Base-by-base conservation (phyloP, 2,888 invertebrate genomes). In the Acronicta leporina region DNA sequence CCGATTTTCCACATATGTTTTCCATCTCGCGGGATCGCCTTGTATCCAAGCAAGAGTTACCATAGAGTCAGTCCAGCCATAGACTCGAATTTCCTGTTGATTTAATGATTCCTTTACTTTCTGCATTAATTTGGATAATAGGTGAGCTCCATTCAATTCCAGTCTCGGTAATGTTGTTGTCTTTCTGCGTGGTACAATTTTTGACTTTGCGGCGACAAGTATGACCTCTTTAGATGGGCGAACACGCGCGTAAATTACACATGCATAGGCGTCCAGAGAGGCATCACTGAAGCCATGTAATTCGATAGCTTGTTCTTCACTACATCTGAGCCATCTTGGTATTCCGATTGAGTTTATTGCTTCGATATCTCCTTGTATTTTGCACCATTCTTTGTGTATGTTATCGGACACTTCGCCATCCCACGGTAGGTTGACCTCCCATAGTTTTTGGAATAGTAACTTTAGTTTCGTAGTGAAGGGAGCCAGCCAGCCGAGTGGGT, bases 241-340 rank as follows among this genome's bases (percentile, higher is more conserved):
- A n/a, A 50, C 9, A 0, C 50, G 43, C 44, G 44, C 49, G 30
- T 57, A 61, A 0, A 54, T 43, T 5, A 57, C 54, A 3, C 53
- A 42, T 0, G 51, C 46, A 10, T 58, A 58, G 8, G 52, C 51
- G 9, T 59, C 52, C 3, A 25, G n/a, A 0, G 59, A 60, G 2
- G 49, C 49, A 11, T 69, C 66, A 42, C 63, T 16, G 14, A 50
- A 57, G 0, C 46, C 46, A 2, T 56, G 56, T 0, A 56, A 5
- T 14, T 56, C 49, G 1, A 56, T 38, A 14, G 8, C n/a, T 8
- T 49, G 14, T 11, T 56, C 2, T 14, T 15, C 14, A 0, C 5
- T 10, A n/a, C 13, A 8, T 16, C 1, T 0, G 0, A 57, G 7
- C 56, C 56, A 57, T 16, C 56, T 14, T 1, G 56, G 56, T 48